phyloP scores from a whole-genome alignment of 1,140 invertebrate species.

The Cydia splendana region DNA sequence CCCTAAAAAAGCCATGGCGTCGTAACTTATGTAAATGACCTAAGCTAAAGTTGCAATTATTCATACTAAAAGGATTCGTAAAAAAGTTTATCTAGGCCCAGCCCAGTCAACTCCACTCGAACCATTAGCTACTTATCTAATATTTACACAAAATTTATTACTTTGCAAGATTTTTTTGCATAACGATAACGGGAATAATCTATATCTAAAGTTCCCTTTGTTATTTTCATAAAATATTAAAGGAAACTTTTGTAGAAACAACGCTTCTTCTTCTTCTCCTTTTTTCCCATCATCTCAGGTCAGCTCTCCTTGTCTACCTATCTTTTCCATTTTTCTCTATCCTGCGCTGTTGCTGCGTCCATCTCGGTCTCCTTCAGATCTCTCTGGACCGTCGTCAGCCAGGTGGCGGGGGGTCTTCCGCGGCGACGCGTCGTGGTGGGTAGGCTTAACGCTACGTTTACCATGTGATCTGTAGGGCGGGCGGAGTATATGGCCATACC shows the following conservation, averaged over 20 bases:
- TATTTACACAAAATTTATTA: neutral
- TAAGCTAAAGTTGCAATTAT: neutral
- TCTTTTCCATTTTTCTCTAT: too few species aligned
- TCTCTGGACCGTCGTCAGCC: too few species aligned
- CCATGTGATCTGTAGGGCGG: too few species aligned
- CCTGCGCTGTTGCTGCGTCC: too few species aligned
- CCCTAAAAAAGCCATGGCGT: neutral
- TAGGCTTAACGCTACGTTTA: too few species aligned
- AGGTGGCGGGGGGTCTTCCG: too few species aligned
- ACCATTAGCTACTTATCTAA: neutral
- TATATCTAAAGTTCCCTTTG: neutral
- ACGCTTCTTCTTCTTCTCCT: too few species aligned
- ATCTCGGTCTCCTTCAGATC: too few species aligned
- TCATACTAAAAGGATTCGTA: constrained; percentile 7
- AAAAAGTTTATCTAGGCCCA: neutral
- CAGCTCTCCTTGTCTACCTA: too few species aligned
- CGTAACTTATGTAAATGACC: neutral
- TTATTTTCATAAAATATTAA: neutral
- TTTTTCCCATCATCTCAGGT: too few species aligned
- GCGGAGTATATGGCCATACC: too few species aligned
- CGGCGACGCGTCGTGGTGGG: too few species aligned
- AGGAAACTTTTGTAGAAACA: neutral
- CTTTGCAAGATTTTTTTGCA: neutral
- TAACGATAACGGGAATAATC: neutral
- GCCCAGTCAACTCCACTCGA: neutral